These are phyloP conservation scores for Cheilosia grossa DNA, from an alignment of 2,888 invertebrate species.

Conservation along the genomic window DNA sequence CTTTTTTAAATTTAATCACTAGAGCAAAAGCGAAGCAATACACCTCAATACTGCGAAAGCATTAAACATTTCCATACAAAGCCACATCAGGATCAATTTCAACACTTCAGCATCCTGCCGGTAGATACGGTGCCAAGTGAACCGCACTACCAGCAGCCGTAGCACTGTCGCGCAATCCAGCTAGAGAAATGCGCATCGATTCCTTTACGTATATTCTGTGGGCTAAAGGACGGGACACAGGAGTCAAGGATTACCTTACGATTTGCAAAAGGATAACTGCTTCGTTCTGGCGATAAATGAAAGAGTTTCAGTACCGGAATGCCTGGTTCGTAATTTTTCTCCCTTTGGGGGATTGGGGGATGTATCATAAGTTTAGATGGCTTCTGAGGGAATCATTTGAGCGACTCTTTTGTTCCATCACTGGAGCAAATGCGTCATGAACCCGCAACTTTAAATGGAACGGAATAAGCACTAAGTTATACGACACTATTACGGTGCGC, in stretches of 20 bases:
- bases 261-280: conserved; percentile 26
- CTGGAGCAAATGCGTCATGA: conserved; percentile 17
- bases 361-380: conserved; percentile 44
- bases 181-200: conserved; percentile 22
- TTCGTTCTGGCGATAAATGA: conserved; percentile 21
- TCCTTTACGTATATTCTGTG: background rate
- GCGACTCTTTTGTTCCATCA: conserved; percentile 5
- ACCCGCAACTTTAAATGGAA: too few species aligned
- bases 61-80: conserved; percentile 36
- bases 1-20: conserved; percentile 22
- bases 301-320: conserved; percentile 15
- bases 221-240: background rate
- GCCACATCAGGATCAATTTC: conserved; percentile 21
- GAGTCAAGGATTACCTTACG: conserved; percentile 20
- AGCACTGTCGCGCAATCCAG: conserved; percentile 6
- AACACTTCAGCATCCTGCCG: conserved; percentile 26
- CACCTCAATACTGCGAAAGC: conserved; percentile 7
- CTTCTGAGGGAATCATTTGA: conserved; percentile 19
- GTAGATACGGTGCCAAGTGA: conserved; percentile 40
- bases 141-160: conserved; percentile 6
- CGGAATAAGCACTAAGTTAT: conserved; percentile 31
- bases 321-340: background rate
- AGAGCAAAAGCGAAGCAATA: conserved; percentile 17
- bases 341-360: background rate
- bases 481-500: background rate